Percentiles rank a stretch among this genome's conserved stretches.
phyloP scores from a whole-genome alignment of 2,888 invertebrate genomes.

The Tiliacea aurago region DNA sequence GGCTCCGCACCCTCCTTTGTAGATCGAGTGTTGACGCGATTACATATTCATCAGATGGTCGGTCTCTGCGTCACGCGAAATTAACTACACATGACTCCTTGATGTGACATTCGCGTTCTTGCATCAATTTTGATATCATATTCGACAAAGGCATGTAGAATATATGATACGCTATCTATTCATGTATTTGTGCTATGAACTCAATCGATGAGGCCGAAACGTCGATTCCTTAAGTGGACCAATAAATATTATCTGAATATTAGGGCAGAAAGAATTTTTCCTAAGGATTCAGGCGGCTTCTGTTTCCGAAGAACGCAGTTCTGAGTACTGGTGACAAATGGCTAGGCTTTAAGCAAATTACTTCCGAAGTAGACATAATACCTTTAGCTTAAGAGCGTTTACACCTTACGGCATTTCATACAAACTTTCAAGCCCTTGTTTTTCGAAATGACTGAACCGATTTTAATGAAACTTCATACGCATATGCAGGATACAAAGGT shows the following conservation, averaged over 20 bases:
- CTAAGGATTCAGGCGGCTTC: not conserved
- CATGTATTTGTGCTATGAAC: constrained; percentile 39
- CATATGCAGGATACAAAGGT: too few relatives aligned
- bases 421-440: too few relatives aligned
- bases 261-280: not conserved
- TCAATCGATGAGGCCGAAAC: constrained; percentile 38
- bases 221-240: constrained; percentile 20
- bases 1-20: constrained; percentile 66
- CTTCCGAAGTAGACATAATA: not conserved
- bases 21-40: constrained; percentile 70
- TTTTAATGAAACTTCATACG: too few relatives aligned
- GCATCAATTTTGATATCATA: constrained; percentile 51
- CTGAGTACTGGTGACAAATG: not conserved
- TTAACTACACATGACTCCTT: constrained; percentile 69
- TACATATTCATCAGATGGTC: constrained; percentile 77
- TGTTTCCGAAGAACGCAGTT: not conserved
- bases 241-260: constrained; percentile 40
- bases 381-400: not conserved
- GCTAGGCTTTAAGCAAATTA: not conserved
- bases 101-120: constrained; percentile 60
- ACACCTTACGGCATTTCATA: too few relatives aligned
- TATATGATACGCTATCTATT: constrained; percentile 56
- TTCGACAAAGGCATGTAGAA: constrained; percentile 25
- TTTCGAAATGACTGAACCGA: too few relatives aligned
- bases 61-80: constrained; percentile 68